Percentiles rank a stretch among this genome's conserved stretches.
phyloP scores from a whole-genome alignment of 2,888 invertebrate species.

The Dasysyrphus tricinctus region DNA sequence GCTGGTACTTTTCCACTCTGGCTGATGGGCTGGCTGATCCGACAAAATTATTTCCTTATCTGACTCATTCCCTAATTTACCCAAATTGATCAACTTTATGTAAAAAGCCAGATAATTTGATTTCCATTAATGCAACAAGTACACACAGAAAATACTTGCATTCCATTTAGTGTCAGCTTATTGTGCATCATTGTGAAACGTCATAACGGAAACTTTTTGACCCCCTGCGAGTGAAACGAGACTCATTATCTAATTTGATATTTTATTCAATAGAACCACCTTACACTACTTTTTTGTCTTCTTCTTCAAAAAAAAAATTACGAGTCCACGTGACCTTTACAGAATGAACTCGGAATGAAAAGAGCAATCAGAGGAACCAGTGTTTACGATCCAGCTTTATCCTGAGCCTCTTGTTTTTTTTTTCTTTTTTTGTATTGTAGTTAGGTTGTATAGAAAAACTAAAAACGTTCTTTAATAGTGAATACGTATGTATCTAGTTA shows the following conservation, averaged over 20 bases:
- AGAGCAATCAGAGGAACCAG: slow-evolving; percentile 47
- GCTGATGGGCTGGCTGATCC: slow-evolving; percentile 12
- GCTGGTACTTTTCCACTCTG: slow-evolving; percentile 32
- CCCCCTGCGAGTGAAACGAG: slow-evolving; percentile 52
- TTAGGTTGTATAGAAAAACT: slow-evolving; percentile 15
- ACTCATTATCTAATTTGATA: slow-evolving; percentile 69
- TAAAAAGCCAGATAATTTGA: slow-evolving; percentile 47
- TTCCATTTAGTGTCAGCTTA: slow-evolving; percentile 52
- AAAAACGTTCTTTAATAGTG: neutral
- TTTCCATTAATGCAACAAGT: slow-evolving; percentile 59
- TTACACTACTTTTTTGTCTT: neutral
- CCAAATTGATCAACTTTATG: slow-evolving; percentile 49
- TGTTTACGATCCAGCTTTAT: slow-evolving; percentile 60
- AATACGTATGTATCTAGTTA: slow-evolving; percentile 8
- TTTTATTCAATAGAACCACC: slow-evolving; percentile 38
- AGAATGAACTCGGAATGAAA: slow-evolving; percentile 63
- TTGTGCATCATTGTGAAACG: slow-evolving; percentile 44
- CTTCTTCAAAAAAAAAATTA: slow-evolving; percentile 31
- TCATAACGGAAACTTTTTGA: slow-evolving; percentile 72
- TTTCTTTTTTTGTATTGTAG: neutral
- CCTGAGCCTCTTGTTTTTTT: slow-evolving; percentile 33
- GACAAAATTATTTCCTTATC: slow-evolving; percentile 34
- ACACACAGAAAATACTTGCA: slow-evolving; percentile 50
- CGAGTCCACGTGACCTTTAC: slow-evolving; percentile 72
- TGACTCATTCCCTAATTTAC: slow-evolving; percentile 59